Conservation (phyloP, 2,113 vertebrate genomes). For the Tylochromis polylepis region DNA sequence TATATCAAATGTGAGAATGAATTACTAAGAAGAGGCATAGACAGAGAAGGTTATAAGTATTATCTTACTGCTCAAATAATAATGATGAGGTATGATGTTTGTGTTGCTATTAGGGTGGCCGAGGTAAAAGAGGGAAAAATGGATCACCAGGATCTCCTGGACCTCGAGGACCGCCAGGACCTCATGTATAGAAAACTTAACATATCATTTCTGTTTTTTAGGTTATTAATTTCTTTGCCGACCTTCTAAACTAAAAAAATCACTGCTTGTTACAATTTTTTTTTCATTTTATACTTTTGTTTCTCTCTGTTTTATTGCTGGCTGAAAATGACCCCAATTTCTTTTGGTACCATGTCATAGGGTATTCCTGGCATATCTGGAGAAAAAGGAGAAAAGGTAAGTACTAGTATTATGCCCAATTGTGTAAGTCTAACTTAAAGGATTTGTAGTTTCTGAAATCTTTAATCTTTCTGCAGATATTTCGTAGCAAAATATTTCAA, state of each 20-base stretch:
- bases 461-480: background rate
- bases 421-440: background rate
- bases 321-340: background rate
- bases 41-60: background rate
- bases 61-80: background rate
- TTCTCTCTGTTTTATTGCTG: background rate
- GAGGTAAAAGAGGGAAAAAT: constrained; percentile 80
- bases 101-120: constrained; percentile 72
- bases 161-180: constrained; percentile 67
- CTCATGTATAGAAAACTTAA: constrained; percentile 58
- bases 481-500: background rate
- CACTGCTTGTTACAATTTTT: background rate
- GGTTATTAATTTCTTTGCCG: background rate
- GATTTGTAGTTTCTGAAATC: background rate
- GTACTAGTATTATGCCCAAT: background rate
- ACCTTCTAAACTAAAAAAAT: background rate
- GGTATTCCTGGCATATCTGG: constrained; percentile 75
- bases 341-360: constrained; percentile 44
- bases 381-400: constrained; percentile 81
- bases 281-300: background rate
- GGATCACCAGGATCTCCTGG: constrained; percentile 75
- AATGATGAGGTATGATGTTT: background rate
- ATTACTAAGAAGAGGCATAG: background rate
- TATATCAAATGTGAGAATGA: background rate
- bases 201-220: background rate